phyloP scores from a whole-genome alignment of 2,888 invertebrate species.

The Brenthis daphne region DNA sequence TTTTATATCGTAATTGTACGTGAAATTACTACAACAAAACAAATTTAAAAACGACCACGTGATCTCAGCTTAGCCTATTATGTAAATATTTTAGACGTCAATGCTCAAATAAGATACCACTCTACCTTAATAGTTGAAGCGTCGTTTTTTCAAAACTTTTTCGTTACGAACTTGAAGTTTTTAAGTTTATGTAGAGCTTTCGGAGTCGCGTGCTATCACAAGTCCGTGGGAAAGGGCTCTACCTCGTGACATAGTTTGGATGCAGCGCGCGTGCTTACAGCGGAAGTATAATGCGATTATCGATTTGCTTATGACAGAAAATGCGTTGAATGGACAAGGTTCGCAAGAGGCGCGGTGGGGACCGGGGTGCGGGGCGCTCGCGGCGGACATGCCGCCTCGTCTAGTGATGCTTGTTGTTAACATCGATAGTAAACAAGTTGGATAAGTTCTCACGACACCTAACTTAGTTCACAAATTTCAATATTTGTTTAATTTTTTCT shows the following conservation, averaged over 20 bases:
- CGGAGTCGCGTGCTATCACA: constrained; percentile 17
- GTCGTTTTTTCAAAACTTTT: constrained; percentile 30
- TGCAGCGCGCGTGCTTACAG: constrained; percentile 75
- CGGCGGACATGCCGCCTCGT: constrained; percentile 42
- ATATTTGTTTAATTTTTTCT: too few relatives aligned
- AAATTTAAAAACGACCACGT: background rate
- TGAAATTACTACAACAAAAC: too few relatives aligned
- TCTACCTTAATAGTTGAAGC: constrained; percentile 15
- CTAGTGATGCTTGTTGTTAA: constrained; percentile 39
- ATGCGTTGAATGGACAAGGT: constrained; percentile 78
- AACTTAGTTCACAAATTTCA: background rate
- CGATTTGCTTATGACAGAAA: constrained; percentile 81
- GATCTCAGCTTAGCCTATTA: background rate
- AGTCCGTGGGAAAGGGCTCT: constrained; percentile 38
- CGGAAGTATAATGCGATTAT: constrained; percentile 82
- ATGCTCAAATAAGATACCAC: background rate
- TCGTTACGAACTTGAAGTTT: constrained; percentile 13
- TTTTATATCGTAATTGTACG: too few relatives aligned
- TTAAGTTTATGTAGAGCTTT: constrained; percentile 25
- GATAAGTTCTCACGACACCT: background rate
- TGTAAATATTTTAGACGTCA: constrained; percentile 18
- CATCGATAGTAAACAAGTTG: constrained; percentile 23
- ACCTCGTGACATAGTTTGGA: constrained; percentile 66
- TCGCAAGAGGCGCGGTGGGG: constrained; percentile 46
- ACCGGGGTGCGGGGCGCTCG: constrained; percentile 40